Percentiles rank a stretch among this genome's conserved stretches.
phyloP scores from a whole-genome alignment of 2,888 invertebrate species.

The Chaitophorus viminalis region DNA sequence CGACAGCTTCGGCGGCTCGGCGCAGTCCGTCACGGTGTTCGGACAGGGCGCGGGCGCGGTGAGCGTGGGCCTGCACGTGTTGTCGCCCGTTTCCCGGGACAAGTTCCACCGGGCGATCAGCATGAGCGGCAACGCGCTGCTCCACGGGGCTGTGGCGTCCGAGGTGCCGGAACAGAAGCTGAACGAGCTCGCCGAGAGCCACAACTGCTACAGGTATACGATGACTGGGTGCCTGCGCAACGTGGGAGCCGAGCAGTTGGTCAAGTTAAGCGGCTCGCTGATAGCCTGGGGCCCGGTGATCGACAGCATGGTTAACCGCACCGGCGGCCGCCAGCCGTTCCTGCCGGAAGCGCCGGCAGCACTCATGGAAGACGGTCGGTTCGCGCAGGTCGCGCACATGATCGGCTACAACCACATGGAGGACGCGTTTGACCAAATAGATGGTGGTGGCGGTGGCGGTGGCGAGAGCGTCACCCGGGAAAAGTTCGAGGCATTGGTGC shows the following conservation, averaged over 20 bases:
- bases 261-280: slow-evolving; percentile 69
- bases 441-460: slow-evolving; percentile 66
- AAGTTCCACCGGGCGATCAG: slow-evolving; percentile 80
- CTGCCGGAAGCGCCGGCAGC: slow-evolving; percentile 74
- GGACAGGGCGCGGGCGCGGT: slow-evolving; percentile 84
- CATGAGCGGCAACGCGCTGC: slow-evolving; percentile 81
- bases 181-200: slow-evolving; percentile 74
- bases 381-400: slow-evolving; percentile 73
- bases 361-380: slow-evolving; percentile 63
- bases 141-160: not conserved
- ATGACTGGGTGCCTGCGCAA: slow-evolving; percentile 70
- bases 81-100: slow-evolving; percentile 70
- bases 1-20: slow-evolving; percentile 78
- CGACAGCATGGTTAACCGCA: slow-evolving; percentile 72
- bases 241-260: slow-evolving; percentile 20
- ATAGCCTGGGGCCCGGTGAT: slow-evolving; percentile 79
- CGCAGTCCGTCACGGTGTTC: slow-evolving; percentile 79
- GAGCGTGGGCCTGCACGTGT: slow-evolving; percentile 82
- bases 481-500: slow-evolving; percentile 73
- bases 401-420: slow-evolving; percentile 87
- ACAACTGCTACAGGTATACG: slow-evolving; percentile 77
- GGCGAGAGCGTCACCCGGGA: slow-evolving; percentile 69
- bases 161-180: slow-evolving; percentile 66
- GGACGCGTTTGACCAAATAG: slow-evolving; percentile 72
- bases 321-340: slow-evolving; percentile 72